These are phyloP conservation scores for Patella depressa DNA, from an alignment of 2,888 invertebrate species.

Conservation along the genomic window DNA sequence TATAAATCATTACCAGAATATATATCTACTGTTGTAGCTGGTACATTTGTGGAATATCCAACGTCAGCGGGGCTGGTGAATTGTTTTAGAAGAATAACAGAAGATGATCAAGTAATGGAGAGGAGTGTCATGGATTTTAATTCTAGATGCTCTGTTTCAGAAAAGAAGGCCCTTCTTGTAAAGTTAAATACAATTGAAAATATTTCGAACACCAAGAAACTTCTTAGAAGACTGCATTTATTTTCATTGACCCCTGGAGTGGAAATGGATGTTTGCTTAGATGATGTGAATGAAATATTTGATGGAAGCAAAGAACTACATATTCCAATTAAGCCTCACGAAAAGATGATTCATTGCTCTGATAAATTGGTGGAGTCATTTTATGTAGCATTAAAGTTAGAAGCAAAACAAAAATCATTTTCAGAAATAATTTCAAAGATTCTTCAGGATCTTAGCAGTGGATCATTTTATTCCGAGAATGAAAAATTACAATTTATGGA, in stretches of 20 bases:
- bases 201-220: background rate
- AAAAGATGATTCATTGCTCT: background rate
- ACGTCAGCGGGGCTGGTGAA: slow-evolving; percentile 18
- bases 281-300: background rate
- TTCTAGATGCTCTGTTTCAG: too few relatives aligned
- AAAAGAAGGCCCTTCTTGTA: too few relatives aligned
- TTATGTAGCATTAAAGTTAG: background rate
- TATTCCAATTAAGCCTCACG: background rate
- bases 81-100: slow-evolving; percentile 4
- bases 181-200: too few relatives aligned
- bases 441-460: background rate
- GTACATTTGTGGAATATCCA: slow-evolving; percentile 27
- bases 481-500: background rate
- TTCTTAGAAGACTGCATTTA: background rate
- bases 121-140: background rate
- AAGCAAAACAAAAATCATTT: background rate
- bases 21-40: slow-evolving; percentile 11
- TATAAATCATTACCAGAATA: background rate
- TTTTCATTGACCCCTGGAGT: background rate
- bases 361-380: background rate
- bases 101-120: background rate
- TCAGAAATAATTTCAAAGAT: background rate
- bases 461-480: background rate
- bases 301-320: background rate
- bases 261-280: background rate